Conservation (phyloP, 2,888 invertebrate species). For the Maniola hyperantus region DNA sequence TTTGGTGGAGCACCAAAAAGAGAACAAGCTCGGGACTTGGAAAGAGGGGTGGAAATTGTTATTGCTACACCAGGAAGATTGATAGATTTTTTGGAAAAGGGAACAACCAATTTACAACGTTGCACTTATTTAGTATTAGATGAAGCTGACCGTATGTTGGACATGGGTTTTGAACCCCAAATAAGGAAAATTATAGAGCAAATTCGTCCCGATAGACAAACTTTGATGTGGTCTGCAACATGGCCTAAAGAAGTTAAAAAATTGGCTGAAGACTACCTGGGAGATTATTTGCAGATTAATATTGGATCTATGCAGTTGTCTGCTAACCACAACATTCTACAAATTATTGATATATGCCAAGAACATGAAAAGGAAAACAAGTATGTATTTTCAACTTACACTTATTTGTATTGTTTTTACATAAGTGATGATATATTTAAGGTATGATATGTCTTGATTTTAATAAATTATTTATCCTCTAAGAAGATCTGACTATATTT, state of each 20-base stretch:
- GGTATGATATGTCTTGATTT: constrained; percentile 62
- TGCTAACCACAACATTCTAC: constrained; percentile 95
- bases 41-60: constrained; percentile 92
- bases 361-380: constrained; percentile 92
- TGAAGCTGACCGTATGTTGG: constrained; percentile 97
- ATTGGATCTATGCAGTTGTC: constrained; percentile 93
- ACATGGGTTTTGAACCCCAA: constrained; percentile 99
- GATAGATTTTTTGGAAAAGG: constrained; percentile 91
- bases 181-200: constrained; percentile 96
- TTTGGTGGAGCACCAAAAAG: constrained; percentile 96
- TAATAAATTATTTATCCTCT: constrained; percentile 62
- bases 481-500: constrained; percentile 76
- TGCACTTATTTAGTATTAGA: constrained; percentile 94
- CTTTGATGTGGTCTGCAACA: constrained; percentile 99
- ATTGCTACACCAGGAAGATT: constrained; percentile 95
- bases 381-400: constrained; percentile 54
- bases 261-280: constrained; percentile 95
- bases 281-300: constrained; percentile 95
- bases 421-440: constrained; percentile 50
- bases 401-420: constrained; percentile 1
- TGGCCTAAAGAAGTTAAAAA: constrained; percentile 98
- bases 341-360: constrained; percentile 93
- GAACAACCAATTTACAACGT: constrained; percentile 87
- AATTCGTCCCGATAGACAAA: constrained; percentile 96
- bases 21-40: constrained; percentile 86